Conservation (phyloP, 2,113 vertebrate species). For the Grammomys dolichurus region DNA sequence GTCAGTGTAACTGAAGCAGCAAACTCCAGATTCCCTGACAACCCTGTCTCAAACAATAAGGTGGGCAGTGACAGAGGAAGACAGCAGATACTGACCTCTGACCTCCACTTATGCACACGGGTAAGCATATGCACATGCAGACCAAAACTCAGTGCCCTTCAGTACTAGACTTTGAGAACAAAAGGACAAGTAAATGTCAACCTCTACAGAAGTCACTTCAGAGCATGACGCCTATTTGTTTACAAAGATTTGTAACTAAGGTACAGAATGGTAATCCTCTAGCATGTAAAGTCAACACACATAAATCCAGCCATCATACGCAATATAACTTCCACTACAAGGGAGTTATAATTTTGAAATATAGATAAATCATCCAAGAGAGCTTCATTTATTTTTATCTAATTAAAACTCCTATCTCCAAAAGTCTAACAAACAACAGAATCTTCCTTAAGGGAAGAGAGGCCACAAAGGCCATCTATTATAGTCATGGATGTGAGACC, state of each 20-base stretch:
- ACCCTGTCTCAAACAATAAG: not conserved
- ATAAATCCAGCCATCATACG: not conserved
- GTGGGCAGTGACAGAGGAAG: not conserved
- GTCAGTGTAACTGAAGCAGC: not conserved
- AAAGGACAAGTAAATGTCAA: not conserved
- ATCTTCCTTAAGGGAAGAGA: not conserved
- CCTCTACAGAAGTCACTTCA: not conserved
- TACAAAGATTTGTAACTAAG: not conserved
- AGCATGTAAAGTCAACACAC: not conserved
- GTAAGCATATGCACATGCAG: not conserved
- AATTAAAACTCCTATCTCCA: not conserved
- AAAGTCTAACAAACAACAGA: constrained; percentile 22
- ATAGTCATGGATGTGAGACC: not conserved
- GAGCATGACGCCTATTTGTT: not conserved
- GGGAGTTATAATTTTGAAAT: constrained; percentile 8
- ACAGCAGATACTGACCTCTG: not conserved
- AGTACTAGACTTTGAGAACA: not conserved
- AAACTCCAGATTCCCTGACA: not conserved
- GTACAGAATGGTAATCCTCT: not conserved
- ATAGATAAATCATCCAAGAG: not conserved
- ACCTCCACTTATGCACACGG: not conserved
- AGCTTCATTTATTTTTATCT: constrained; percentile 15
- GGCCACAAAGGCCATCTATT: not conserved
- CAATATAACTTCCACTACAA: not conserved
- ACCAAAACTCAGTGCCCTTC: not conserved